Conservation (phyloP, 35 echinoderm and acorn worm species). For the Apostichopus parvimensis region DNA sequence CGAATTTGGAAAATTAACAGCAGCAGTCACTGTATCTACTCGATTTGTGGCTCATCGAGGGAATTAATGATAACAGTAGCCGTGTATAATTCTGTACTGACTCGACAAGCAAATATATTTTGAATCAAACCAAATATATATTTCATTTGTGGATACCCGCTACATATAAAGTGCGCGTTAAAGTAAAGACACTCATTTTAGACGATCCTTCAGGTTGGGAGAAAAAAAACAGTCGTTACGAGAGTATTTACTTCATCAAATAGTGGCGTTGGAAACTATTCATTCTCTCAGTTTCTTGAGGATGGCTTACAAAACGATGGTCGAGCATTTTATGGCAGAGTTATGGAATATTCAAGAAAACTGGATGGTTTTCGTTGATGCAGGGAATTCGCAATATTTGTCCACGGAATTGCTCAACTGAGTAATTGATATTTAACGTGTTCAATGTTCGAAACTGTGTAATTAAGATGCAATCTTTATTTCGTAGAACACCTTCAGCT, state of each 20-base stretch:
- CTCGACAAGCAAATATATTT: not conserved
- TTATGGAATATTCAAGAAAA: not conserved
- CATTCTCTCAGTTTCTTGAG: too few species aligned
- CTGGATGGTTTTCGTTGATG: not conserved
- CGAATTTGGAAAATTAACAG: not conserved
- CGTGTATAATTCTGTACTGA: not conserved
- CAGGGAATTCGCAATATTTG: not conserved
- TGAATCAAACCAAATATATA: not conserved
- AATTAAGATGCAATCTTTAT: conserved; percentile 36
- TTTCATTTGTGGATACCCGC: not conserved
- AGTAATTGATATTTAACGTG: not conserved
- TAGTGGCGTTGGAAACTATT: not conserved
- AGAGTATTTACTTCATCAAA: not conserved
- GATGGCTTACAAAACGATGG: not conserved
- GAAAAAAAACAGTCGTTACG: not conserved
- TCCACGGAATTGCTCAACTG: not conserved
- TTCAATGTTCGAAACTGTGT: not conserved
- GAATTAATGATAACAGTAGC: not conserved
- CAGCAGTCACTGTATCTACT: not conserved
- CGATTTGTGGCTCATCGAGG: not conserved
- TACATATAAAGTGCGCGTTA: not conserved
- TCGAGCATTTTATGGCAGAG: not conserved
- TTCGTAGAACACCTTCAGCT: conserved; percentile 65
- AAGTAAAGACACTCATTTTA: not conserved
- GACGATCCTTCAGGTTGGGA: not conserved